A percentile compares a stretch with the other conserved stretches of the same genome.
Evolutionary conservation across 2,113 vertebrate species (phyloP).

Genomic region (Atractosteus spatula): DNA sequence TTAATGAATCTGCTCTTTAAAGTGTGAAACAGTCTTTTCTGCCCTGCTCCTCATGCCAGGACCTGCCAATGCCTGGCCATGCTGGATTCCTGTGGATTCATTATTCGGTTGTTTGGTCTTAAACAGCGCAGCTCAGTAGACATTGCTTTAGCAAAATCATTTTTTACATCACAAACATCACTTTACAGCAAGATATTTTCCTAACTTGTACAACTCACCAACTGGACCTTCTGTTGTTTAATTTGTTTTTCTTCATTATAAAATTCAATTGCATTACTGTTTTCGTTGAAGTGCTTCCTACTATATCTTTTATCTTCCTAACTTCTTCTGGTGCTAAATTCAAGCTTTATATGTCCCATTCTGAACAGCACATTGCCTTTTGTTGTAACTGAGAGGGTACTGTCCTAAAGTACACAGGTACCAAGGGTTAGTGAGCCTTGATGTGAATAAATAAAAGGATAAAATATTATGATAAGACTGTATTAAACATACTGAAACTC

Average conservation of each 20-base stretch:
- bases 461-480: conserved; percentile 6
- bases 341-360: conserved; percentile 50
- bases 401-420: conserved; percentile 18
- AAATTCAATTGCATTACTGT: conserved; percentile 10
- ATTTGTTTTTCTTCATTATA: neutral
- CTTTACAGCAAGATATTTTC: neutral
- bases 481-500: conserved; percentile 29
- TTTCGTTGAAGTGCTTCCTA: conserved; percentile 58
- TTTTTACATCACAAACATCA: neutral
- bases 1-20: too few species aligned
- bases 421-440: neutral
- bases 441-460: too few species aligned
- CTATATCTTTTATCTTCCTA: conserved; percentile 37
- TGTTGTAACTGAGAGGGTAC: conserved; percentile 47
- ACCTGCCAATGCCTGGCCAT: too few species aligned
- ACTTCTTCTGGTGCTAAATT: conserved; percentile 61
- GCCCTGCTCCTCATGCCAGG: too few species aligned
- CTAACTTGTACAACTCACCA: neutral
- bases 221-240: neutral
- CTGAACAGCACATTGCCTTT: conserved; percentile 54
- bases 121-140: neutral
- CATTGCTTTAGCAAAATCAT: conserved; percentile 16
- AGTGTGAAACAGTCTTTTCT: too few species aligned
- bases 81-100: too few species aligned
- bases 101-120: neutral